phyloP scores from a whole-genome alignment of 1,140 invertebrate genomes.

The Oncopodura yosiiana region DNA sequence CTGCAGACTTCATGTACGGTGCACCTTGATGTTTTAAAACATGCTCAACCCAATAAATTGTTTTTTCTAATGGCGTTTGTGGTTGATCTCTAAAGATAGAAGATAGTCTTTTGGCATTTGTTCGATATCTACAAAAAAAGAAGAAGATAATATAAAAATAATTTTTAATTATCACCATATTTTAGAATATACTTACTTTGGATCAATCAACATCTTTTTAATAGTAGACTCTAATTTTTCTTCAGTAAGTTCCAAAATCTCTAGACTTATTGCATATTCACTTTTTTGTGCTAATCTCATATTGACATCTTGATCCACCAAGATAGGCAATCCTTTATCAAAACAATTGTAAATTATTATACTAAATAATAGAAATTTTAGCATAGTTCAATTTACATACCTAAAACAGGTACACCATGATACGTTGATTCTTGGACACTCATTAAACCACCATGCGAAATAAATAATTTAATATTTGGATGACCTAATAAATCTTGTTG shows the following conservation, averaged over 20 bases:
- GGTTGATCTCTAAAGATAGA: slow-evolving; percentile 17
- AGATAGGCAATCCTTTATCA: slow-evolving; percentile 44
- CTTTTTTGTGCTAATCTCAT: slow-evolving; percentile 18
- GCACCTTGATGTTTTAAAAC: slow-evolving; percentile 37
- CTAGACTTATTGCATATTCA: slow-evolving; percentile 32
- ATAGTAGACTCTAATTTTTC: slow-evolving; percentile 37
- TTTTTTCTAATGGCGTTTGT: slow-evolving; percentile 32
- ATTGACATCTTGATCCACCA: slow-evolving; percentile 44
- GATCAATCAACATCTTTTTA: slow-evolving; percentile 13
- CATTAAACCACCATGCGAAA: slow-evolving; percentile 9
- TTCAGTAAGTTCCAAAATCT: slow-evolving; percentile 36
- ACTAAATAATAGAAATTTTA: slow-evolving; percentile 39
- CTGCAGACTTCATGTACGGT: slow-evolving; percentile 40
- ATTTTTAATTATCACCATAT: background rate
- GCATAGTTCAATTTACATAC: slow-evolving; percentile 42
- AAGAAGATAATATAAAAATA: background rate
- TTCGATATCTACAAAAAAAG: slow-evolving; percentile 23
- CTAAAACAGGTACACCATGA: slow-evolving; percentile 33
- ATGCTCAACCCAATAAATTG: slow-evolving; percentile 38
- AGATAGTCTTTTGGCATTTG: slow-evolving; percentile 16
- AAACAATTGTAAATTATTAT: slow-evolving; percentile 47
- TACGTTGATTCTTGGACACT: slow-evolving; percentile 9
- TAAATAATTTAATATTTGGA: slow-evolving; percentile 13
- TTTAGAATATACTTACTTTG: background rate
- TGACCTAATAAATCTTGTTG: slow-evolving; percentile 45